These are phyloP conservation scores for Amiota minor DNA, from an alignment of 2,888 invertebrate species.

Conservation along the genomic window DNA sequence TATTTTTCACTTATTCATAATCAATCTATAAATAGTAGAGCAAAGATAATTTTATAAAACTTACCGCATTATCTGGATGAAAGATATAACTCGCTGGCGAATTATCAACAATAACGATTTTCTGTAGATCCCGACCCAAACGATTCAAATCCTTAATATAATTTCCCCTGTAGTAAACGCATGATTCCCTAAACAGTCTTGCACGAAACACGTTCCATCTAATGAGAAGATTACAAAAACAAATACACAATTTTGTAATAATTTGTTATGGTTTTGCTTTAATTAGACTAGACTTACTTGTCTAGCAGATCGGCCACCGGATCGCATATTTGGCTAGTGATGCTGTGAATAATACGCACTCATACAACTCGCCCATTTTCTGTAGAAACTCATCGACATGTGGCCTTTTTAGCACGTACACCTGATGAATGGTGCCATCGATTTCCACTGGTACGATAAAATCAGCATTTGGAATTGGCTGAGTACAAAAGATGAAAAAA, in stretches of 20 bases:
- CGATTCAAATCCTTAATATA: conserved; percentile 99
- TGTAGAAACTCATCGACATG: conserved; percentile 99
- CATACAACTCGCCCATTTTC: conserved; percentile 98
- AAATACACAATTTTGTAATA: not conserved
- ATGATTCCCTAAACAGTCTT: conserved; percentile 98
- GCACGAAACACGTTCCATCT: conserved; percentile 97
- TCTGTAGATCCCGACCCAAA: conserved; percentile 94
- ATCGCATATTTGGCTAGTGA: conserved; percentile 99
- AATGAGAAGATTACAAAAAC: conserved; percentile 34
- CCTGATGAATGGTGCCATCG: conserved; percentile 98
- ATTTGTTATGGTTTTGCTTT: not conserved
- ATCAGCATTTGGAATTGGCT: conserved; percentile 99
- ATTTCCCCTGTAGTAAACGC: conserved; percentile 99
- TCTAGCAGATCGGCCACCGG: conserved; percentile 99
- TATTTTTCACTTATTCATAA: too few species aligned
- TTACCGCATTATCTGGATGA: conserved; percentile 99
- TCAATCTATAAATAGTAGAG: too few species aligned
- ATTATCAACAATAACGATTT: conserved; percentile 99
- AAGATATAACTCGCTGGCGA: conserved; percentile 99
- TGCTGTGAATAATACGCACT: conserved; percentile 99
- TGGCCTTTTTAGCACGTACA: conserved; percentile 98
- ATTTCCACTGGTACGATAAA: conserved; percentile 99
- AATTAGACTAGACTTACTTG: conserved; percentile 74
- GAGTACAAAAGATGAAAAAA: conserved; percentile 66
- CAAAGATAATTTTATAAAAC: conserved; percentile 70